These are phyloP conservation scores for Hoplostethus mediterraneus DNA, from an alignment of 2,797 vertebrate species.

Conservation along the genomic window DNA sequence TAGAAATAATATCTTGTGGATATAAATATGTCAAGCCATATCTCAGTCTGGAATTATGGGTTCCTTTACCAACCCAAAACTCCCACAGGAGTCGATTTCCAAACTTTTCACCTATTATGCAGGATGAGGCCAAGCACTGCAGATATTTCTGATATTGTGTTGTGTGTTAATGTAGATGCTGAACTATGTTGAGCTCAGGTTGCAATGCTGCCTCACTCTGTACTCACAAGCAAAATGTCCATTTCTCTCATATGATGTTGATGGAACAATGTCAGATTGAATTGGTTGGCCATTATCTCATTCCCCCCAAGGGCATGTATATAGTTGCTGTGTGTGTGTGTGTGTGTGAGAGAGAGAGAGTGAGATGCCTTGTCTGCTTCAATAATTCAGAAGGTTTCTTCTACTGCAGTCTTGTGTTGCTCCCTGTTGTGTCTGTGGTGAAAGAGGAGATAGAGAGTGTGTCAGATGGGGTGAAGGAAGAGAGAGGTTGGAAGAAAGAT, in stretches of 20 bases:
- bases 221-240: too few relatives aligned
- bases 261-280: constrained; percentile 40
- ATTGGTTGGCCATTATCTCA: constrained; percentile 53
- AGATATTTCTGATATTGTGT: too few relatives aligned
- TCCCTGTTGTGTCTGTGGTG: constrained; percentile 11
- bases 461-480: neutral
- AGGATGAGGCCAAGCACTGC: too few relatives aligned
- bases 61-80: too few relatives aligned
- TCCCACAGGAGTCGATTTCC: too few relatives aligned
- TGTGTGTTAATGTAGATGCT: too few relatives aligned
- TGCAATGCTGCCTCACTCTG: too few relatives aligned
- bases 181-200: too few relatives aligned
- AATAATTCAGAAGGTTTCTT: constrained; percentile 44
- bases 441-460: constrained; percentile 15
- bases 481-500: constrained; percentile 28
- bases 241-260: constrained; percentile 12
- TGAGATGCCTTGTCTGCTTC: constrained; percentile 45
- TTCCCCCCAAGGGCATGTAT: constrained; percentile 32
- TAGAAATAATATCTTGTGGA: too few relatives aligned
- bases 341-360: constrained; percentile 1
- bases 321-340: constrained; percentile 4
- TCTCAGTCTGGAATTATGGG: too few relatives aligned
- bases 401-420: constrained; percentile 27
- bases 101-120: too few relatives aligned
- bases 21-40: too few relatives aligned